A percentile compares a stretch with the other conserved stretches of the same genome.
Evolutionary conservation across 2,797 vertebrate genomes (phyloP).

Genomic region (Ispidina picta): DNA sequence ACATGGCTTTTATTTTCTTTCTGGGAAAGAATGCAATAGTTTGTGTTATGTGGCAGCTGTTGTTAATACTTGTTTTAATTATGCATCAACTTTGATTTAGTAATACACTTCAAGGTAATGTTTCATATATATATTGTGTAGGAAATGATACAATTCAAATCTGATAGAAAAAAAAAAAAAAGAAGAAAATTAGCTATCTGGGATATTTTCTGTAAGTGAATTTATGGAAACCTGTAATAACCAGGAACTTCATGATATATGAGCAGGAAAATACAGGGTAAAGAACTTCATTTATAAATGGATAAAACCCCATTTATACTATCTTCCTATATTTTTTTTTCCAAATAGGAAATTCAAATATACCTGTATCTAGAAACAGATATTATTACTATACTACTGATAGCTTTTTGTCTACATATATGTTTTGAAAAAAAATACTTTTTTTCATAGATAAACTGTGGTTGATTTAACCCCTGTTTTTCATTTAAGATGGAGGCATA

Average conservation of each 20-base stretch:
- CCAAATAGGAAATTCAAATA: not conserved
- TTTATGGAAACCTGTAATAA: not conserved
- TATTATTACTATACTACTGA: not conserved
- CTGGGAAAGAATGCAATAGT: not conserved
- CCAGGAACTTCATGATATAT: not conserved
- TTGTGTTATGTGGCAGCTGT: not conserved
- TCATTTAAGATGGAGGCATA: not conserved
- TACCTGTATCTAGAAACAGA: not conserved
- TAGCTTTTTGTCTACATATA: not conserved
- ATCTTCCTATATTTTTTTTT: not conserved
- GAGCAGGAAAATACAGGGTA: not conserved
- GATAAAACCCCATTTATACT: not conserved
- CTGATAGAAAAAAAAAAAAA: not conserved
- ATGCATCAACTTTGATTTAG: constrained; percentile 14
- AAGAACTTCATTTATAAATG: not conserved
- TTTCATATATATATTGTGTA: not conserved
- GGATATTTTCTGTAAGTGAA: not conserved
- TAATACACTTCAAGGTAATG: not conserved
- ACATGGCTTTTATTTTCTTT: constrained; percentile 25
- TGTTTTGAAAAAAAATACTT: not conserved
- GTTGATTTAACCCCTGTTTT: not conserved
- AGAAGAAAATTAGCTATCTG: not conserved
- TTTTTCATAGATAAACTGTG: not conserved
- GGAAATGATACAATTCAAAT: not conserved
- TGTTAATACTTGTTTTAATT: constrained; percentile 35